phyloP scores from a whole-genome alignment of 2,888 invertebrate genomes.

The Boloria euphrosyne region DNA sequence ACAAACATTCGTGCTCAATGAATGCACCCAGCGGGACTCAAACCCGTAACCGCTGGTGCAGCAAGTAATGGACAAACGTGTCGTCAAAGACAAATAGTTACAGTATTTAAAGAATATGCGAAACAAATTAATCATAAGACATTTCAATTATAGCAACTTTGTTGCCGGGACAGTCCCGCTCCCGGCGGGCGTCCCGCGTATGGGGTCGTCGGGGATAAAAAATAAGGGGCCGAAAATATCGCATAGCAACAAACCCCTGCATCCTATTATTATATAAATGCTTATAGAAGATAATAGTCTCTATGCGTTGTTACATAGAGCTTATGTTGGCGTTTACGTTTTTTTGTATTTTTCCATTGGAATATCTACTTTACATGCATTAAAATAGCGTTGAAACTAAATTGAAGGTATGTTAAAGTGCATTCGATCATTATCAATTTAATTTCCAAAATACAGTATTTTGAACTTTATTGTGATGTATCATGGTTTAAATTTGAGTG shows the following conservation, averaged over 20 bases:
- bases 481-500: constrained; percentile 42
- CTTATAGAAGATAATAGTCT: constrained; percentile 35
- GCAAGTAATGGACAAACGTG: too few relatives aligned
- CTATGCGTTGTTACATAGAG: neutral
- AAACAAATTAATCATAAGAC: constrained; percentile 15
- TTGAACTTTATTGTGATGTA: rapidly evolving
- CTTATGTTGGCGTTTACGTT: constrained; percentile 23
- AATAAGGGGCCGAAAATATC: constrained; percentile 32
- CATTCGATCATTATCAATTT: constrained; percentile 33
- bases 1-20: too few relatives aligned
- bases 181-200: neutral
- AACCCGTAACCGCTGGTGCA: too few relatives aligned
- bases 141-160: constrained; percentile 14
- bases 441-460: constrained; percentile 16
- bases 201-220: constrained; percentile 16
- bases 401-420: constrained; percentile 20
- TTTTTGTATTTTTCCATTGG: neutral
- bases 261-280: constrained; percentile 7
- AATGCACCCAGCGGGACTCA: too few relatives aligned
- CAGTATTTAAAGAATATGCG: neutral
- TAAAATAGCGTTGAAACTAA: constrained; percentile 38
- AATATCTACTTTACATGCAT: constrained; percentile 6
- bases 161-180: neutral
- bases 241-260: constrained; percentile 64
- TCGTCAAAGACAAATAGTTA: too few relatives aligned